Conservation (phyloP, 2,113 vertebrate species). For the Cryptomyrus ogoouensis region DNA sequence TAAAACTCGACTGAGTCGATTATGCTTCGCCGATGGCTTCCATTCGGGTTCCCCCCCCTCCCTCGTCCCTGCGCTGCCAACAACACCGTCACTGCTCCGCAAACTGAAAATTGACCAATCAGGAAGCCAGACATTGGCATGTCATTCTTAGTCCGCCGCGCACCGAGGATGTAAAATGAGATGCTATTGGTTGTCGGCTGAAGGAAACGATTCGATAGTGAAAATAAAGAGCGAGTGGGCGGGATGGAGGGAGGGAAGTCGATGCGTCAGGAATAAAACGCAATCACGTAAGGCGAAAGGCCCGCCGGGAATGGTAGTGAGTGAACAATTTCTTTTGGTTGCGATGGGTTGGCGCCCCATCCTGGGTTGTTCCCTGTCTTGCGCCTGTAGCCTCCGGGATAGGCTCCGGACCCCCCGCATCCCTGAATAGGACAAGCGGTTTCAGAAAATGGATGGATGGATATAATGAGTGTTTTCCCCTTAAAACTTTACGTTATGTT, state of each 20-base stretch:
- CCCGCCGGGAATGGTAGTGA: conserved; percentile 7
- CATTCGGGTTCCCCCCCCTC: conserved; percentile 56
- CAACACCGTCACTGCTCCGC: conserved; percentile 26
- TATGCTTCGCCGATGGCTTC: conserved; percentile 52
- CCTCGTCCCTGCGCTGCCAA: conserved; percentile 27
- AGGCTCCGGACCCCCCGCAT: too few species aligned
- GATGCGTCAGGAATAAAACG: conserved; percentile 1
- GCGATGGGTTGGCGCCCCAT: too few species aligned
- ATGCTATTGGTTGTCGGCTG: conserved; percentile 20
- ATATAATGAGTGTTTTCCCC: background rate
- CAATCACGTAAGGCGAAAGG: background rate
- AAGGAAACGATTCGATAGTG: conserved; percentile 6
- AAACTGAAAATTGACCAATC: conserved; percentile 29
- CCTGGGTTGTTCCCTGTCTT: too few species aligned
- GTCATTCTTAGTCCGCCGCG: conserved; percentile 14
- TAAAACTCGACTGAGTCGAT: conserved; percentile 56
- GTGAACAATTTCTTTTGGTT: background rate
- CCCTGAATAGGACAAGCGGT: too few species aligned
- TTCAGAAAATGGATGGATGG: too few species aligned
- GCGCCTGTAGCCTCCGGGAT: too few species aligned
- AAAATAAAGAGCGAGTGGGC: background rate
- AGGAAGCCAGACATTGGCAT: background rate
- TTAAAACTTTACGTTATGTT: background rate
- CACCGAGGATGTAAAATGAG: background rate
- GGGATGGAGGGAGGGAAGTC: background rate